Base-by-base conservation (phyloP, 2,797 vertebrate genomes). In the Pseudochirops cupreus region DNA sequence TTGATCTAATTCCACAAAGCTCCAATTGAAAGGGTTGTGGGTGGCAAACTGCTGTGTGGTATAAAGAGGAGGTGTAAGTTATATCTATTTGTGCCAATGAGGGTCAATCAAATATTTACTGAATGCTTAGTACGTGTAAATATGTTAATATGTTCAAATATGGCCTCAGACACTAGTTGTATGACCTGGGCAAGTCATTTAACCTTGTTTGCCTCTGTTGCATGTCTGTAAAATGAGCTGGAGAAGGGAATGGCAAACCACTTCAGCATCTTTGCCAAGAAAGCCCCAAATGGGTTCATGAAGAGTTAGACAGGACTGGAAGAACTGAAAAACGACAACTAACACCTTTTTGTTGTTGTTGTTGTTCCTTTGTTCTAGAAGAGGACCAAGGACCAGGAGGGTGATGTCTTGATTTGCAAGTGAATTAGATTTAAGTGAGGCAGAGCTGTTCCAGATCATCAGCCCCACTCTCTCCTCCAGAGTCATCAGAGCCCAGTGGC, bases 1-100 rank as follows among this genome's bases (percentile, higher is more conserved):
- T 46, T 59, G 53, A 50, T 67, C 56, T 28, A 21, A 87, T 82
- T 52, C 59, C 16, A 33, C 29, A 87, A 93, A 52, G 29, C 33
- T 94, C 91, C 89, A 92, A 29, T 56, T 94, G n/a, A 94, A 94
- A 93, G n/a, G n/a, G 24, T 14, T 52, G 1, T 91, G 82, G 21
- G 13, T 57, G 12, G 10, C 58, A 96, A 90, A 5, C 14, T 53
- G 52, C 53, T 93, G 50, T 50, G 26, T 56, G 89, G 26, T 11
- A 58, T 53, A 74, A 57, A 29, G n/a, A 52, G 31, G 29, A n/a
- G 55, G 50, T 55, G 4, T 90, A 91, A 57, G 91, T 50, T 90
- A 93, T 57, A 55, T 74, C 50, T 56, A 91, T 91, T 56, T 91
- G 53, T 0, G 5, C 52, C 53, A 93, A 52, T 16, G 52, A 67